A percentile compares a stretch with the other conserved stretches of the same genome.
phyloP scores from a whole-genome alignment of 2,113 vertebrate genomes.

The Coreoperca whiteheadi region DNA sequence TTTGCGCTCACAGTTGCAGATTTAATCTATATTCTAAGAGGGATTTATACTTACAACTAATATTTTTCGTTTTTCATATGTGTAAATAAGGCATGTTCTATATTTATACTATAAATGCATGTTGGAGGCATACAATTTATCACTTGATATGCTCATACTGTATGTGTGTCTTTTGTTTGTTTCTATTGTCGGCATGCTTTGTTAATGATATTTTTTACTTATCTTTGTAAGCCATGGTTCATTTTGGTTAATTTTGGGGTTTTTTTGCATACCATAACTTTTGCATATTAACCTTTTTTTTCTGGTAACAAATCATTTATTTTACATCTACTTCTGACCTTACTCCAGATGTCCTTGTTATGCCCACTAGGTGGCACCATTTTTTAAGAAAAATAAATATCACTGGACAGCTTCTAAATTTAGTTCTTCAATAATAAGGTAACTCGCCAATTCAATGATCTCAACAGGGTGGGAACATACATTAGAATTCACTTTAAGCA shows the following conservation, averaged over 20 bases:
- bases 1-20: not conserved
- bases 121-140: not conserved
- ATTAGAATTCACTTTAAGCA: not conserved
- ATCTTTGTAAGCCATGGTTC: not conserved
- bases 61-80: not conserved
- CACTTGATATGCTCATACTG: not conserved
- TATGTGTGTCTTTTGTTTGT: not conserved
- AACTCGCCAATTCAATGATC: not conserved
- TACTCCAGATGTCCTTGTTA: not conserved
- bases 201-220: not conserved
- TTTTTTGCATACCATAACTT: slow-evolving; percentile 1
- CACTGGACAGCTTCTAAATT: not conserved
- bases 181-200: not conserved
- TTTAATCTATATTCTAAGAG: not conserved
- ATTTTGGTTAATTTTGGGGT: too few relatives aligned
- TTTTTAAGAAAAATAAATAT: slow-evolving; percentile 19
- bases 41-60: not conserved
- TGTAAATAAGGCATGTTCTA: not conserved
- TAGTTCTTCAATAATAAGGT: not conserved
- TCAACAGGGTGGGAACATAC: not conserved
- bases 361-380: slow-evolving; percentile 58
- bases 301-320: not conserved
- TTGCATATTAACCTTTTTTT: not conserved
- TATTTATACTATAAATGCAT: not conserved
- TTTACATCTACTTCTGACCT: not conserved